Evolutionary conservation across 2,797 vertebrate species (phyloP).

Genomic region (Philypnodon macrostomus): DNA sequence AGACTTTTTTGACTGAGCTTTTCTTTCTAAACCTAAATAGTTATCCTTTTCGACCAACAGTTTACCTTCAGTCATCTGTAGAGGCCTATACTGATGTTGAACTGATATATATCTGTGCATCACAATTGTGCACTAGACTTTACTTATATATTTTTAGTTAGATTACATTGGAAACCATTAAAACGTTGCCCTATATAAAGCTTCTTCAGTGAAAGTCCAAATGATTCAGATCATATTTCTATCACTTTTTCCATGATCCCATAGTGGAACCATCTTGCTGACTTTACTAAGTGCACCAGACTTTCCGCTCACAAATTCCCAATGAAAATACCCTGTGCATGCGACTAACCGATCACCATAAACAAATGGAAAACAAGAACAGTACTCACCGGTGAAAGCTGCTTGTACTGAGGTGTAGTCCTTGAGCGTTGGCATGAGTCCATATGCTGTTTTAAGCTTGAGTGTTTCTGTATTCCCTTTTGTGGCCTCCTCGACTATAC

Average conservation of each 20-base stretch:
- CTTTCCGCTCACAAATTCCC: neutral
- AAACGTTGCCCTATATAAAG: too few species aligned
- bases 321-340: neutral
- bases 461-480: conserved; percentile 16
- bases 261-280: neutral
- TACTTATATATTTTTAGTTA: too few species aligned
- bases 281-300: neutral
- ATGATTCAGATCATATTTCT: too few species aligned
- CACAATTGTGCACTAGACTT: too few species aligned
- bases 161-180: too few species aligned
- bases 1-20: too few species aligned
- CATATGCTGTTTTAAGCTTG: conserved; percentile 20
- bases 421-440: conserved; percentile 13
- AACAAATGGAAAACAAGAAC: neutral
- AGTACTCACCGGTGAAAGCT: conserved; percentile 53
- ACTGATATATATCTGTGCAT: too few species aligned
- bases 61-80: too few species aligned
- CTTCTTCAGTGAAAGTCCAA: too few species aligned
- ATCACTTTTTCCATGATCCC: neutral
- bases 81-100: too few species aligned
- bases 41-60: too few species aligned
- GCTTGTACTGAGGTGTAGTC: conserved; percentile 14
- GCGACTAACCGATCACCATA: neutral
- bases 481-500: conserved; percentile 5
- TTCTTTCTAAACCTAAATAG: too few species aligned